These are phyloP conservation scores for Bombus picipes DNA, from an alignment of 1,140 invertebrate genomes.

Conservation along the genomic window DNA sequence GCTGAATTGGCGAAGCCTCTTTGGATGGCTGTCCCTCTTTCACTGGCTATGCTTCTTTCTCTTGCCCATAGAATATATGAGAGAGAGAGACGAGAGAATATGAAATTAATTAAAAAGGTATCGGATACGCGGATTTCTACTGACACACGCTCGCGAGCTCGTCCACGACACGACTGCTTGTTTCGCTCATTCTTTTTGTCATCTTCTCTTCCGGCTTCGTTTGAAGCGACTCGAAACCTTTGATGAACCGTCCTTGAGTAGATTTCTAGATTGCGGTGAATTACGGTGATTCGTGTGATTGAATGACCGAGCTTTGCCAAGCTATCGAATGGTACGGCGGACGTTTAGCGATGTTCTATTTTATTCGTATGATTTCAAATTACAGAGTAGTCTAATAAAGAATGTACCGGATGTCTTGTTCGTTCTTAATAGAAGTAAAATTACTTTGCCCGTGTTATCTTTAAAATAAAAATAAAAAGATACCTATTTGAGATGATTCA, in stretches of 20 bases:
- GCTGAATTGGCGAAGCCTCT: constrained; percentile 48
- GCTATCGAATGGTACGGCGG: neutral
- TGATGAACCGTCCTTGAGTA: neutral
- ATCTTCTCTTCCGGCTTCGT: neutral
- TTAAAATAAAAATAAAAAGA: too few relatives aligned
- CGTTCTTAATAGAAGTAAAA: too few relatives aligned
- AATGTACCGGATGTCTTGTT: too few relatives aligned
- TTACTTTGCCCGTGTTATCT: too few relatives aligned
- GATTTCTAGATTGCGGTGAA: constrained; percentile 2
- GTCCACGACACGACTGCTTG: neutral
- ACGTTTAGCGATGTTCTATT: neutral
- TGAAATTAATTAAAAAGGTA: constrained; percentile 57
- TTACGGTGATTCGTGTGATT: neutral
- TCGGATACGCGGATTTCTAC: constrained; percentile 12
- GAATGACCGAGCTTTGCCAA: neutral
- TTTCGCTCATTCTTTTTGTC: too few relatives aligned
- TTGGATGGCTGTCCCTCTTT: neutral
- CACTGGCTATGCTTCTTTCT: neutral
- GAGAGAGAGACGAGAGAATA: constrained; percentile 11
- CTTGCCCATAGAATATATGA: neutral
- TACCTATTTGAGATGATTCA: too few relatives aligned
- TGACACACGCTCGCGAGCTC: too few relatives aligned
- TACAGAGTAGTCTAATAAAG: too few relatives aligned
- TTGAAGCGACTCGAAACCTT: neutral
- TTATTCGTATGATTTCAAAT: neutral